Evolutionary conservation across 2,113 vertebrate species (phyloP).

Genomic region (Salvelinus fontinalis): DNA sequence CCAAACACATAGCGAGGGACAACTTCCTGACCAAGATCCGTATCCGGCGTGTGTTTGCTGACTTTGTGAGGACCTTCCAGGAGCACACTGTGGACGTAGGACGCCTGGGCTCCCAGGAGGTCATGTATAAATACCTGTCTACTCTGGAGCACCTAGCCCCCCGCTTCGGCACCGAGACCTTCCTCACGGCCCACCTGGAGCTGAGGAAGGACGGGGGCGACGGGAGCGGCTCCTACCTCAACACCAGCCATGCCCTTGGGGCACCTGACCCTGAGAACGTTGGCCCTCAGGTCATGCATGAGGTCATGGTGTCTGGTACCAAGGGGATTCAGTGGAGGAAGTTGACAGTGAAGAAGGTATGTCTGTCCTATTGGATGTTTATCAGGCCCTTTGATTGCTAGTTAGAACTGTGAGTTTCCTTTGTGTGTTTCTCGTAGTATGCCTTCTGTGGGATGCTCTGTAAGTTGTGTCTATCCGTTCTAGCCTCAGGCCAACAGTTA

Average conservation of each 20-base stretch:
- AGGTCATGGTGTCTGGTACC: conserved; percentile 80
- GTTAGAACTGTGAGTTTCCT: neutral
- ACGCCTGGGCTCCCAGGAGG: conserved; percentile 70
- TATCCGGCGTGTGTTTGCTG: conserved; percentile 77
- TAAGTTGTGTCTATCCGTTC: neutral
- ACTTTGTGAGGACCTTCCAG: conserved; percentile 83
- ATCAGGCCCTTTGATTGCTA: neutral
- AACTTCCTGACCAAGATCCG: conserved; percentile 81
- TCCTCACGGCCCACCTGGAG: conserved; percentile 62
- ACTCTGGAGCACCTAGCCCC: conserved; percentile 84
- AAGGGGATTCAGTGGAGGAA: conserved; percentile 83
- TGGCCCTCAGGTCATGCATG: conserved; percentile 56
- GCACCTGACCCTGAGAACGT: conserved; percentile 25
- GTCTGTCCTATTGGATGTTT: neutral
- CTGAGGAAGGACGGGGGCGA: conserved; percentile 60
- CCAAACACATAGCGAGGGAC: conserved; percentile 76
- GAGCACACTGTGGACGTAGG: conserved; percentile 72
- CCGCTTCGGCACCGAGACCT: conserved; percentile 76
- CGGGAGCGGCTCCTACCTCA: conserved; percentile 49
- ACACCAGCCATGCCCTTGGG: neutral
- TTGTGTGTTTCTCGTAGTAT: neutral
- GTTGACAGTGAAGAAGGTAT: conserved; percentile 46
- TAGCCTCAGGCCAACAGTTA: conserved; percentile 63
- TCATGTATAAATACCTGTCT: conserved; percentile 90
- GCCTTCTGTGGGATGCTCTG: neutral